phyloP scores from a whole-genome alignment of 2,888 invertebrate species.

The Acheta domesticus region DNA sequence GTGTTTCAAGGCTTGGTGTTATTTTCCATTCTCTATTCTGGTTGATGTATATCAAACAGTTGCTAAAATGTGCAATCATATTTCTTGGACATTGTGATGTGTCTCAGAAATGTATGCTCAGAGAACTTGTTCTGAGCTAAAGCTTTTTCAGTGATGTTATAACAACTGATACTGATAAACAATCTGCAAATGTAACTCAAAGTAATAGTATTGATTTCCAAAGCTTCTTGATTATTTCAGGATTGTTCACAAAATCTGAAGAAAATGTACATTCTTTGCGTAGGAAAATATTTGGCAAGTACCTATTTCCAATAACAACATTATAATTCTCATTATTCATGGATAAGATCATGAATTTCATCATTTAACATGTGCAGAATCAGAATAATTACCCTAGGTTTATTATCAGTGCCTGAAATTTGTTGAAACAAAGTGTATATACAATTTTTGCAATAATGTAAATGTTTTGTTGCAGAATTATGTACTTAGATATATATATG shows the following conservation, averaged over 20 bases:
- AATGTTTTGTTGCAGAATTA: not conserved
- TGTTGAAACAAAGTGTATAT: not conserved
- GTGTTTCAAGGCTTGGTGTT: conserved; percentile 18
- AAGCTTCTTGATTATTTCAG: not conserved
- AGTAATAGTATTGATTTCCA: no score
- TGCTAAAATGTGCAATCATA: no score
- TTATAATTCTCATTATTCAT: not conserved
- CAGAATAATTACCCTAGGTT: conserved; percentile 18
- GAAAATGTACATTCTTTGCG: not conserved
- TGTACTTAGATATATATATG: conserved; percentile 1
- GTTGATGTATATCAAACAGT: no score
- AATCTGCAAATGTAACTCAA: no score
- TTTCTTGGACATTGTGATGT: no score
- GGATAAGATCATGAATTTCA: not conserved
- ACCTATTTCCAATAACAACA: not conserved
- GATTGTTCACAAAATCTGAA: not conserved
- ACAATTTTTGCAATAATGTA: not conserved
- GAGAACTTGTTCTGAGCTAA: no score
- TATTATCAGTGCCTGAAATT: conserved; percentile 6
- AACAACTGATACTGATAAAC: no score
- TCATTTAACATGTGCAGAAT: conserved; percentile 4
- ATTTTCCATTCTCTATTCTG: not conserved
- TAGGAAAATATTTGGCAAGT: not conserved
- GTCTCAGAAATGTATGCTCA: no score
- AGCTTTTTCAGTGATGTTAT: no score